Percentiles rank a stretch among this genome's conserved stretches.
These are phyloP conservation scores for Anarrhichthys ocellatus DNA, from an alignment of 2,113 vertebrate species.

Conservation along the genomic window DNA sequence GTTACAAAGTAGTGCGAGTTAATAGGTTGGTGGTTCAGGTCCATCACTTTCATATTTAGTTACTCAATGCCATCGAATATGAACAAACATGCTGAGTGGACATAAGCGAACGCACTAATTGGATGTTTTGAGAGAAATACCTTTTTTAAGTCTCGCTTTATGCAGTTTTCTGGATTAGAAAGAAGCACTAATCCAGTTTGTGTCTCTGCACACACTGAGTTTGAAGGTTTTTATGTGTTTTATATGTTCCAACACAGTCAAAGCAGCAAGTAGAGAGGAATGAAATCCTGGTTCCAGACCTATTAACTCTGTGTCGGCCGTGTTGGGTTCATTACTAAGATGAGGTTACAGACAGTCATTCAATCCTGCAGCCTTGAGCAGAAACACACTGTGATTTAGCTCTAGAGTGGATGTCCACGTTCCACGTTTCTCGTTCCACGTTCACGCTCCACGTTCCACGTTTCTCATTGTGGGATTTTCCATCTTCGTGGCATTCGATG, in stretches of 20 bases:
- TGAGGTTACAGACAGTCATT: slow-evolving; percentile 57
- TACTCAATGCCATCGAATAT: slow-evolving; percentile 56
- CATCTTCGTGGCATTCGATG: slow-evolving; percentile 27
- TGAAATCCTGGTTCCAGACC: slow-evolving; percentile 8
- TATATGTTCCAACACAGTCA: slow-evolving; percentile 17
- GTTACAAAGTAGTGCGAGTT: slow-evolving; percentile 66
- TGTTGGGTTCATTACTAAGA: slow-evolving; percentile 52
- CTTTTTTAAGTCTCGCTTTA: slow-evolving; percentile 39
- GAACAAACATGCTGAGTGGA: slow-evolving; percentile 69
- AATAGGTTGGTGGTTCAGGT: slow-evolving; percentile 60
- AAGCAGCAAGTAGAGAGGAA: slow-evolving; percentile 20
- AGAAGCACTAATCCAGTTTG: slow-evolving; percentile 51
- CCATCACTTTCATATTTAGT: slow-evolving; percentile 60
- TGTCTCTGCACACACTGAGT: slow-evolving; percentile 24
- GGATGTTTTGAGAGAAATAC: slow-evolving; percentile 50
- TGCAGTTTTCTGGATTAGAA: slow-evolving; percentile 38
- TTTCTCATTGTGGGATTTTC: slow-evolving; percentile 46
- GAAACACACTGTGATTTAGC: slow-evolving; percentile 33
- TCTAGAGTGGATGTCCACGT: slow-evolving; percentile 3
- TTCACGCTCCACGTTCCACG: slow-evolving; percentile 13
- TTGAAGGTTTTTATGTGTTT: background rate
- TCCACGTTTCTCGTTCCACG: background rate
- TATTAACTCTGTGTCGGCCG: slow-evolving; percentile 39
- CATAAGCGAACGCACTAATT: slow-evolving; percentile 60
- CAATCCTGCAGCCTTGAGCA: slow-evolving; percentile 45